Percentiles rank a stretch among this genome's conserved stretches.
These are phyloP conservation scores for Melanotus villosus DNA, from an alignment of 2,888 invertebrate species.

Conservation along the genomic window DNA sequence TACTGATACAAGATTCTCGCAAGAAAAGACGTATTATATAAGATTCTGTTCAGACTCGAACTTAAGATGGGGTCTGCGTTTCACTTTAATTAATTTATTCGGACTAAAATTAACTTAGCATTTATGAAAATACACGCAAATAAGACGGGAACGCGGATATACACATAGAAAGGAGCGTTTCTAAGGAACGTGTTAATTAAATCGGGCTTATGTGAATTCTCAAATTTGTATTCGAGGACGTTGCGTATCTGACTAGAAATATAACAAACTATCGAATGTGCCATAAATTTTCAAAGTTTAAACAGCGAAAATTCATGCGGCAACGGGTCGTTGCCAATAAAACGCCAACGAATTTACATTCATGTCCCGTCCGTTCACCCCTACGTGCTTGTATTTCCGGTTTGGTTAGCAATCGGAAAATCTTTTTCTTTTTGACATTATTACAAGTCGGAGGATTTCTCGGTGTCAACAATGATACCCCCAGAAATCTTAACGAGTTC, in stretches of 20 bases:
- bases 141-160: too few relatives aligned
- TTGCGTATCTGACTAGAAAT: too few relatives aligned
- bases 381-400: constrained; percentile 23
- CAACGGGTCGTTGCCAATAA: constrained; percentile 12
- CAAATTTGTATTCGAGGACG: too few relatives aligned
- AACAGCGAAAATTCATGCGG: constrained; percentile 3
- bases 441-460: not conserved
- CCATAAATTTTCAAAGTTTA: constrained; percentile 9
- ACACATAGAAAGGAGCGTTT: too few relatives aligned
- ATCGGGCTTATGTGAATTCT: not conserved
- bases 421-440: constrained; percentile 3
- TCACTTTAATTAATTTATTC: constrained; percentile 8
- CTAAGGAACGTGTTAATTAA: not conserved
- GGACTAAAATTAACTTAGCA: not conserved
- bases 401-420: not conserved
- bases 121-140: constrained; percentile 14
- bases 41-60: not conserved
- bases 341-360: constrained; percentile 11
- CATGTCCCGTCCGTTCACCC: constrained; percentile 15
- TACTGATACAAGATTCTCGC: not conserved
- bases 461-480: too few relatives aligned
- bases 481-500: not conserved
- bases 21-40: constrained; percentile 1
- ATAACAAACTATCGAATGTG: constrained; percentile 11
- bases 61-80: not conserved